Conservation (phyloP, 2,797 vertebrate species). For the Otolemur crassicaudatus region DNA sequence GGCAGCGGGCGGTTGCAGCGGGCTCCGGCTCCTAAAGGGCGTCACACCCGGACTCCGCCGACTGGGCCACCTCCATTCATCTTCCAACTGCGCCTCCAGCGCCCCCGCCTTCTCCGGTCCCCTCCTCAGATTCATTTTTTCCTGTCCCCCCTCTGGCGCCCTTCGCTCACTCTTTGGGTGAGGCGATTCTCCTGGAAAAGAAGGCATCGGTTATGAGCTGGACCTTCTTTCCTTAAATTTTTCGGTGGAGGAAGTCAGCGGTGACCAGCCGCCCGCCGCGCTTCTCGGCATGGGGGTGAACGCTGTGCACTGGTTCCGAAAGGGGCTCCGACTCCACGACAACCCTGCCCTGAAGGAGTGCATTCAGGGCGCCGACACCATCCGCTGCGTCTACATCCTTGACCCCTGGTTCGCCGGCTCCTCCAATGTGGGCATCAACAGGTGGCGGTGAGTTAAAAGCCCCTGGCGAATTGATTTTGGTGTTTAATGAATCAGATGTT, state of each 20-base stretch:
- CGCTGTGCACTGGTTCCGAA: constrained; percentile 98
- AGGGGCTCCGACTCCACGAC: constrained; percentile 98
- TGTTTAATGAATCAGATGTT: neutral
- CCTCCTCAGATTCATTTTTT: neutral
- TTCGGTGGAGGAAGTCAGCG: neutral
- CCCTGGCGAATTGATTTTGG: neutral
- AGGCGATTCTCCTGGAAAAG: constrained; percentile 66
- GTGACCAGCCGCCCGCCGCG: neutral
- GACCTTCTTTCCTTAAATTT: neutral
- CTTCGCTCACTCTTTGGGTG: neutral
- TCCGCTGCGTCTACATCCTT: constrained; percentile 97
- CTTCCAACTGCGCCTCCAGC: constrained; percentile 44
- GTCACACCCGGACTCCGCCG: neutral
- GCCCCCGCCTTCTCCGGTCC: neutral
- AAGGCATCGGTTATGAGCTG: constrained; percentile 64
- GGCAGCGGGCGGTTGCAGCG: constrained; percentile 42
- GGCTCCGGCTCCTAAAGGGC: constrained; percentile 79
- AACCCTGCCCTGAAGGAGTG: constrained; percentile 95
- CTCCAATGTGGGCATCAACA: constrained; percentile 98
- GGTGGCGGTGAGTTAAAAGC: constrained; percentile 93
- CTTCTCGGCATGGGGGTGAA: constrained; percentile 92
- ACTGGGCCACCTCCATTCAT: constrained; percentile 56
- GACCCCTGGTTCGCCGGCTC: constrained; percentile 98
- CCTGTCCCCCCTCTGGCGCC: neutral
- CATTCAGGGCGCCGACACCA: constrained; percentile 92